Conservation (phyloP, 2,888 invertebrate genomes). For the Brachypalpus laphriformis region DNA sequence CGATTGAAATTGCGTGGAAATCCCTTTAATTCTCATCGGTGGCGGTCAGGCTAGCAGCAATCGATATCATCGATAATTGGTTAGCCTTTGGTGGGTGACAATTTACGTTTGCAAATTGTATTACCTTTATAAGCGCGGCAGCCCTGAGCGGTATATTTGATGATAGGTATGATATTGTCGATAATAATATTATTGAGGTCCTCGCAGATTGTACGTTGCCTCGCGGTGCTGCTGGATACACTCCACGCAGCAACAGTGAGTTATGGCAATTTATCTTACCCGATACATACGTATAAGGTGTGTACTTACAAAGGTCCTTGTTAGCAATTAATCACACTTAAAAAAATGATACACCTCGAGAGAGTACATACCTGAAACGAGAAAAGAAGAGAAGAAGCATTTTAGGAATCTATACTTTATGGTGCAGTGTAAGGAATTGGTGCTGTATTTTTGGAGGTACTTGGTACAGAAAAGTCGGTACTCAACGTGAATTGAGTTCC, state of each 20-base stretch:
- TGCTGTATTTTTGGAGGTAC: not conserved
- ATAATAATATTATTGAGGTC: slow-evolving; percentile 35
- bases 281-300: not conserved
- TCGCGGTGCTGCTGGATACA: slow-evolving; percentile 34
- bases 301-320: slow-evolving; percentile 47
- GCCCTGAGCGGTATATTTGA: slow-evolving; percentile 25
- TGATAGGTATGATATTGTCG: slow-evolving; percentile 17
- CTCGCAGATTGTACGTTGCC: slow-evolving; percentile 27
- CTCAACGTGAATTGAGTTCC: slow-evolving; percentile 25
- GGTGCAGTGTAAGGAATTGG: not conserved
- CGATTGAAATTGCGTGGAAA: slow-evolving; percentile 19
- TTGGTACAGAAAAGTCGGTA: not conserved
- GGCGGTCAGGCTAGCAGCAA: not conserved
- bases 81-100: slow-evolving; percentile 46
- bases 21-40: slow-evolving; percentile 18
- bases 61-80: slow-evolving; percentile 48
- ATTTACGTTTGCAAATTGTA: slow-evolving; percentile 41
- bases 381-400: not conserved
- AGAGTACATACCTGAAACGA: slow-evolving; percentile 62
- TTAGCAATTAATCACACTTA: slow-evolving; percentile 66
- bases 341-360: slow-evolving; percentile 15
- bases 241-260: slow-evolving; percentile 12
- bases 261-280: slow-evolving; percentile 51
- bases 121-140: slow-evolving; percentile 15
- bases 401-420: slow-evolving; percentile 49